phyloP scores from a whole-genome alignment of 2,797 vertebrate species.

The Synaphobranchus kaupii region DNA sequence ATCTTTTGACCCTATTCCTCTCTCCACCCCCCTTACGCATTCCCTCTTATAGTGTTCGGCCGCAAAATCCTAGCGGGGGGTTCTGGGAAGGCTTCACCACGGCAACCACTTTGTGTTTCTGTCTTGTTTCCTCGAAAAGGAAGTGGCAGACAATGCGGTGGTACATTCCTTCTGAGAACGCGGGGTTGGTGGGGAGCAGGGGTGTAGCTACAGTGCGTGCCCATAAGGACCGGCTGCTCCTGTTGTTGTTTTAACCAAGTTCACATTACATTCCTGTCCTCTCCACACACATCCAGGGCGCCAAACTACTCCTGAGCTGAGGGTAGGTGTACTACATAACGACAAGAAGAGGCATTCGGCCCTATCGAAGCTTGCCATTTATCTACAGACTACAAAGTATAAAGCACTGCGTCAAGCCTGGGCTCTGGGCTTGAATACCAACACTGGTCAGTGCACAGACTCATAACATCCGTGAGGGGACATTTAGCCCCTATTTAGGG shows the following conservation, averaged over 20 bases:
- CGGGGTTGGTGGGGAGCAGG: not conserved
- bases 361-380: not conserved
- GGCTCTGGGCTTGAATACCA: not conserved
- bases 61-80: not conserved
- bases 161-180: not conserved
- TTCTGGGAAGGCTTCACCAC: not conserved
- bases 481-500: not conserved
- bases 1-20: not conserved
- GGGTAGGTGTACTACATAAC: not conserved
- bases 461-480: not conserved
- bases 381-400: not conserved
- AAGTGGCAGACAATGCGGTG: not conserved
- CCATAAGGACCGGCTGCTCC: not conserved
- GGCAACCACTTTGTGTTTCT: too few relatives aligned
- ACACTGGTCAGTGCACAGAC: not conserved
- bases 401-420: not conserved
- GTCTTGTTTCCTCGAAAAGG: not conserved
- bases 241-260: not conserved
- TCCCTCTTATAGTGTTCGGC: not conserved
- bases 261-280: not conserved
- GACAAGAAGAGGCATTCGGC: not conserved
- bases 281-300: not conserved
- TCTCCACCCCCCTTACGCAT: not conserved
- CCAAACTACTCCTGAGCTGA: not conserved
- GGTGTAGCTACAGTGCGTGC: not conserved